A percentile compares a stretch with the other conserved stretches of the same genome.
Evolutionary conservation across 2,113 vertebrate species (phyloP).

Genomic region (Mastomys coucha): DNA sequence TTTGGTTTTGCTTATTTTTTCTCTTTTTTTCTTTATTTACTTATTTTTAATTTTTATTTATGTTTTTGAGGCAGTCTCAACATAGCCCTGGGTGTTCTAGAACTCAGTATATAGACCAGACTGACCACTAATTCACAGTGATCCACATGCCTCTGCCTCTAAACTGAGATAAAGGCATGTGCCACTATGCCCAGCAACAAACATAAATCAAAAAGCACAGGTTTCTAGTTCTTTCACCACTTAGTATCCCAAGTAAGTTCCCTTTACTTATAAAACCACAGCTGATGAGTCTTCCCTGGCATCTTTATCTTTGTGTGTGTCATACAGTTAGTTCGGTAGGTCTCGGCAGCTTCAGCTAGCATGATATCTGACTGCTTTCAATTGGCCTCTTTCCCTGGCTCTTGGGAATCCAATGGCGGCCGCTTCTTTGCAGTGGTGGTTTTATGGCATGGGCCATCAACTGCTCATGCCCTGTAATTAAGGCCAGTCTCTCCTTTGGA

Average conservation of each 20-base stretch:
- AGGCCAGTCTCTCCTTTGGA: slow-evolving; percentile 47
- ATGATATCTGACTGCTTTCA: not conserved
- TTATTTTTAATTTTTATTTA: too few relatives aligned
- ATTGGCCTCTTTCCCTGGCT: not conserved
- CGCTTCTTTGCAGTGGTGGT: slow-evolving; percentile 45
- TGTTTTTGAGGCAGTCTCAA: not conserved
- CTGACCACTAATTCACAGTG: not conserved
- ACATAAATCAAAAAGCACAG: slow-evolving; percentile 25
- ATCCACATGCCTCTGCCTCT: not conserved
- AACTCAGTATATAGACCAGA: not conserved
- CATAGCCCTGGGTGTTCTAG: not conserved
- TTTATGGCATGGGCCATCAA: slow-evolving; percentile 37
- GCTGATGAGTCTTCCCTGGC: not conserved
- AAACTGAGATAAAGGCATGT: not conserved
- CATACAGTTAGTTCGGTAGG: not conserved
- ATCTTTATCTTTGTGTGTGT: not conserved
- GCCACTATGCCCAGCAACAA: not conserved
- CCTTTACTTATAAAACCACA: slow-evolving; percentile 6
- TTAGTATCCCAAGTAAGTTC: slow-evolving; percentile 16
- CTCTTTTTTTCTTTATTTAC: too few relatives aligned
- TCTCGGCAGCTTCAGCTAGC: not conserved
- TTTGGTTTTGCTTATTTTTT: not conserved
- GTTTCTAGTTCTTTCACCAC: slow-evolving; percentile 35
- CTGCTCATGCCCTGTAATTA: slow-evolving; percentile 44
- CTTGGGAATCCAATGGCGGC: slow-evolving; percentile 4